Evolutionary conservation across 2,888 invertebrate species (phyloP), one percentile per base, ranked within the genome.

Genomic region (Oxycera nigricornis): DNA sequence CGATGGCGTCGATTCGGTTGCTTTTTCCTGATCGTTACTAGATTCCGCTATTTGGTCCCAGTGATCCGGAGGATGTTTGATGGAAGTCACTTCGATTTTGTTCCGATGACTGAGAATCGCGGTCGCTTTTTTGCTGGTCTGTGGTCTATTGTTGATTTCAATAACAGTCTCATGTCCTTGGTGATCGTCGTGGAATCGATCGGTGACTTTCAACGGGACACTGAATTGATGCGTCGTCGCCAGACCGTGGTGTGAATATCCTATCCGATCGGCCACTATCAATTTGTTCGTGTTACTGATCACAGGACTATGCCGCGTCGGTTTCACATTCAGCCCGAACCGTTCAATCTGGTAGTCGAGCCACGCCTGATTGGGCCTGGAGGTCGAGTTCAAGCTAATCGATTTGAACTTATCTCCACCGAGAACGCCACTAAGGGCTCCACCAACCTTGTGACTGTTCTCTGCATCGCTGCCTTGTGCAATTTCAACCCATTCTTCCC

Each of bases 321-420:
- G 11, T 9, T 26, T 55, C 35, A 31, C 22, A 17, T 35, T 77
- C 7, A 77, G 68, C 22, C 79, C 79, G 67, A 82, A 83, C 0
- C 84, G 80, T 65, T 85, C 82, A 3, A 80, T 81, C 74, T 84
- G 84, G 77, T 84, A 84, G 52, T 81, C 81, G 30, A 84, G 77
- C 84, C 84, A 84, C 20, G 80, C 81, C 9, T 81, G 78, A 74
- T 83, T 84, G 30, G 84, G 83, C 2, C 80, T 82, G n/a, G 52
- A 73, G n/a, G 70, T 17, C 14, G 17, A 35, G 14, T 22, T 20
- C 0, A 22, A 17, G 22, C 57, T 50, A 4, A 39, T 6, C 3
- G 67, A 24, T 11, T 17, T 65, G 7, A 72, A 6, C 11, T 50
- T 17, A 30, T 41, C n/a, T 17, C 30, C 55, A 20, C 52, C 31